Evolutionary conservation across 2,797 vertebrate species (phyloP).

Genomic region (Hipposideros larvatus): DNA sequence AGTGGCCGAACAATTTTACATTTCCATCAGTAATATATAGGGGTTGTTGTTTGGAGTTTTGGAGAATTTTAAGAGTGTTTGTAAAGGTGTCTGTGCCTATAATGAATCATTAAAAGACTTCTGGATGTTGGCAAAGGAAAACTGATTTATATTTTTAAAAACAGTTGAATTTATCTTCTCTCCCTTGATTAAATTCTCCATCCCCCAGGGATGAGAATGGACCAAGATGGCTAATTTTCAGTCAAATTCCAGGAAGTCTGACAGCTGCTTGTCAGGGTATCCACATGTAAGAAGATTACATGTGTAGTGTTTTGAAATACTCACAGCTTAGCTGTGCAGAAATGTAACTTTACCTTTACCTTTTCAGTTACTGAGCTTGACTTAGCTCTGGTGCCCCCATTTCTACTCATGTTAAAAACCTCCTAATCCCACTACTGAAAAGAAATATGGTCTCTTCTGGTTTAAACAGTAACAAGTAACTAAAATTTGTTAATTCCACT

Average conservation of each 20-base stretch:
- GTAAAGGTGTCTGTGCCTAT: background rate
- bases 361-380: background rate
- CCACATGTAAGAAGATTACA: background rate
- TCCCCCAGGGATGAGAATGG: background rate
- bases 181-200: background rate
- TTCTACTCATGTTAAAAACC: slow-evolving; percentile 31
- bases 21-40: background rate
- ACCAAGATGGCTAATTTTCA: background rate
- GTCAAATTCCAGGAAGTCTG: background rate
- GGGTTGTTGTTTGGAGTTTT: background rate
- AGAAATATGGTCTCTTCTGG: slow-evolving; percentile 27
- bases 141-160: slow-evolving; percentile 1
- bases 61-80: background rate
- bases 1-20: background rate
- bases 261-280: background rate
- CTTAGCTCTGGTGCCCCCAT: background rate
- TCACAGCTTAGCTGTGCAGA: background rate
- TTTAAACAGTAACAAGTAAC: slow-evolving; percentile 47
- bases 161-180: background rate
- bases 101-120: slow-evolving; percentile 46
- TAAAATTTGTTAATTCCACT: slow-evolving; percentile 52
- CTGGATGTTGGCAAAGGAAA: background rate
- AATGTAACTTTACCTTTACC: background rate
- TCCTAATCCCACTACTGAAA: background rate
- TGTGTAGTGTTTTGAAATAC: background rate